phyloP scores from a whole-genome alignment of 2,113 vertebrate genomes.

The Bolborhynchus lineola region DNA sequence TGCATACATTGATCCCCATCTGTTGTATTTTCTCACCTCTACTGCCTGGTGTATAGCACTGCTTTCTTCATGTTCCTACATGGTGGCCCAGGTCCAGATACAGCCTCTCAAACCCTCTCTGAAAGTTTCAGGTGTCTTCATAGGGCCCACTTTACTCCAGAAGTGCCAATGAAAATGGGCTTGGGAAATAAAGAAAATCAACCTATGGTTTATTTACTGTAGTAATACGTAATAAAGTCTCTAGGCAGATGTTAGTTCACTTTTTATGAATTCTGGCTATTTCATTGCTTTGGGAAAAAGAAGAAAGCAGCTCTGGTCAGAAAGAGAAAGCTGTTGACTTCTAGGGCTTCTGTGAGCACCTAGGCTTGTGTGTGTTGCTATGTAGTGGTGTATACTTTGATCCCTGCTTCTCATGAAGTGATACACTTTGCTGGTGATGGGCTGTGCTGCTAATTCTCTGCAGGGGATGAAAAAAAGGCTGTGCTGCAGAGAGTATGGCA shows the following conservation, averaged over 20 bases:
- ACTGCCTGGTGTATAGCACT: neutral
- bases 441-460: neutral
- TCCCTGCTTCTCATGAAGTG: rapidly evolving
- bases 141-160: neutral
- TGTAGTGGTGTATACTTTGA: neutral
- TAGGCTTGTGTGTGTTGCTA: neutral
- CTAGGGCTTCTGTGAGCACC: neutral
- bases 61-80: neutral
- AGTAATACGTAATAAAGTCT: neutral
- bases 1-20: neutral
- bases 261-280: neutral
- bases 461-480: neutral
- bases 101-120: neutral
- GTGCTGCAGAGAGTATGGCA: neutral
- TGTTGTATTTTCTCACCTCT: neutral
- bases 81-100: neutral
- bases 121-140: neutral
- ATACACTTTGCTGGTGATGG: neutral
- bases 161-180: neutral
- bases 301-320: neutral
- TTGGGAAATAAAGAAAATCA: neutral
- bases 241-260: neutral
- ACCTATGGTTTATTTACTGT: neutral
- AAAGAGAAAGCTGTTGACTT: neutral
- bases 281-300: neutral